Evolutionary conservation across 2,888 invertebrate genomes (phyloP).

Genomic region (Scrobipalpa atriplicella): DNA sequence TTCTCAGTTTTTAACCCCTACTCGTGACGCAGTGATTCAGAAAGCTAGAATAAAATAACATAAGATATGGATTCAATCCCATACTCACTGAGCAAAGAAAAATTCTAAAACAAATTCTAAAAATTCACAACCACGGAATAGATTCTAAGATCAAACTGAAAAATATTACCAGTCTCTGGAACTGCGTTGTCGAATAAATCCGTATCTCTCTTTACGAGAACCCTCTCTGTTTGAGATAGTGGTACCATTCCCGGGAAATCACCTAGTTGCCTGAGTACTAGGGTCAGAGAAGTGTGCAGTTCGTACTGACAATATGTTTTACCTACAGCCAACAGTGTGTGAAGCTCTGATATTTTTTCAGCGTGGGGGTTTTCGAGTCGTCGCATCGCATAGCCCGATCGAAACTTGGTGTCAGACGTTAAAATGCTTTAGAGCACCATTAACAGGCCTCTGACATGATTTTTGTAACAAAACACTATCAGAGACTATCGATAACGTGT

Average conservation of each 20-base stretch:
- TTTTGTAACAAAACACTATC: no score
- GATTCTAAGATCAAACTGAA: slow-evolving; percentile 3
- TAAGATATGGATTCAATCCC: neutral
- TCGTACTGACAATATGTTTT: slow-evolving; percentile 15
- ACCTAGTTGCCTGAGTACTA: slow-evolving; percentile 16
- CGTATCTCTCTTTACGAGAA: slow-evolving; percentile 14
- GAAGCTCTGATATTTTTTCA: neutral
- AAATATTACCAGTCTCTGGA: slow-evolving; percentile 3
- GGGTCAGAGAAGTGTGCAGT: slow-evolving; percentile 7
- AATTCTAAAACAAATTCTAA: slow-evolving; percentile 9
- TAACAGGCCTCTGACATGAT: no score
- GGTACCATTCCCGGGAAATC: slow-evolving; percentile 16
- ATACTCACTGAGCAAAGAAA: neutral
- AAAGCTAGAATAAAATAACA: no score
- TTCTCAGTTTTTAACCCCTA: no score
- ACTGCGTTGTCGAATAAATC: slow-evolving; percentile 10
- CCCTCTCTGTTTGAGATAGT: slow-evolving; percentile 18
- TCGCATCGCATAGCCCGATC: no score
- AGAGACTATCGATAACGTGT: no score
- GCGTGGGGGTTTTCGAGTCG: no score
- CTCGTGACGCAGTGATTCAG: no score
- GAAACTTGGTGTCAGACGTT: no score
- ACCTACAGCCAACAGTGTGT: neutral
- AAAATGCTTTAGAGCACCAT: no score
- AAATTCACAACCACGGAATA: slow-evolving; percentile 12